Evolutionary conservation across 92 coral and sea anemone species (phyloP).

Genomic region (Metridium senile): DNA sequence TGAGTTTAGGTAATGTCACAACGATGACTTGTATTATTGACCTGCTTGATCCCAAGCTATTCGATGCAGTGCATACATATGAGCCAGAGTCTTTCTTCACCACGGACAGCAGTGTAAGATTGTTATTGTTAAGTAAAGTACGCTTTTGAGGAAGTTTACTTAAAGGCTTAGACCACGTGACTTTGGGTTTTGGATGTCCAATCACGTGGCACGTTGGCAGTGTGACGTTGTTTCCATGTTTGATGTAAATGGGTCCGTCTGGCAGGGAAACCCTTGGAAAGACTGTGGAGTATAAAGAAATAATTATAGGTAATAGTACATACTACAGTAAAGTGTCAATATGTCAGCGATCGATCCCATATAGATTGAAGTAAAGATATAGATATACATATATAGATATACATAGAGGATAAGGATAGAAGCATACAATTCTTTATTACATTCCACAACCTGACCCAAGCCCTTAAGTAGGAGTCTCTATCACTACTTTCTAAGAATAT

Average conservation of each 20-base stretch:
- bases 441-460: too few relatives aligned
- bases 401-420: too few relatives aligned
- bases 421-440: too few relatives aligned
- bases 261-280: slow-evolving; percentile 46
- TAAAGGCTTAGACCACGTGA: slow-evolving; percentile 60
- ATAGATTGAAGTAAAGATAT: too few relatives aligned
- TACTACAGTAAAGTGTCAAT: neutral
- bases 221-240: slow-evolving; percentile 43
- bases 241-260: slow-evolving; percentile 43
- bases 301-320: neutral
- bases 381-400: too few relatives aligned
- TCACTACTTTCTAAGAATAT: neutral
- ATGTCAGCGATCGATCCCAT: too few relatives aligned
- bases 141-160: slow-evolving; percentile 34
- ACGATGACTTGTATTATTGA: slow-evolving; percentile 23
- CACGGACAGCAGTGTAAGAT: slow-evolving; percentile 12
- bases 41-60: slow-evolving; percentile 31
- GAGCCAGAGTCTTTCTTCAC: slow-evolving; percentile 34
- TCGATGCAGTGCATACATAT: slow-evolving; percentile 45
- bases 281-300: slow-evolving; percentile 10
- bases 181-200: slow-evolving; percentile 53
- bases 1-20: slow-evolving; percentile 32
- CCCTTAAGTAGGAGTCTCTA: too few relatives aligned
- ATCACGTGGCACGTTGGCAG: slow-evolving; percentile 67
- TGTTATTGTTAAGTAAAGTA: neutral